Evolutionary conservation across 2,797 vertebrate species (phyloP).

Genomic region (Pteronotus mesoamericanus): DNA sequence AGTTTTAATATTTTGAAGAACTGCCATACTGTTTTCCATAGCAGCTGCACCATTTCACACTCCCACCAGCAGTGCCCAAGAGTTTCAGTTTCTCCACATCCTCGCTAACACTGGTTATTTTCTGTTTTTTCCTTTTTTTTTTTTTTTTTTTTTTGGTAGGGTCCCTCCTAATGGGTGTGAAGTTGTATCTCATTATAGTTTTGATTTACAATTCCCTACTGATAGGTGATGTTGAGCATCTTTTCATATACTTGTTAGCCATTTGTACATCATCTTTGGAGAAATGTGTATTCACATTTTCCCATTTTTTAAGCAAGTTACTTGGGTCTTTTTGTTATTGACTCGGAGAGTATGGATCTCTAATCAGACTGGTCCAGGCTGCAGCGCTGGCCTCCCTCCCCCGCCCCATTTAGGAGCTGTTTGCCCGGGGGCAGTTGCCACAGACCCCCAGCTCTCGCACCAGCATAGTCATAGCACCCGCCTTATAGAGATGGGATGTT

Average conservation of each 20-base stretch:
- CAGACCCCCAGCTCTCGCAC: fast-evolving
- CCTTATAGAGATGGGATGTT: fast-evolving
- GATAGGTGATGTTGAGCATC: not conserved
- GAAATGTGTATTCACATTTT: not conserved
- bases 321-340: not conserved
- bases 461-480: fast-evolving
- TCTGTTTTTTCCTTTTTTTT: too few species aligned
- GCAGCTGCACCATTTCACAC: fast-evolving
- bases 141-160: not conserved
- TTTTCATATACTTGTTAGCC: not conserved
- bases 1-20: not conserved
- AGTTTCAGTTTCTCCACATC: not conserved
- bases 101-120: not conserved
- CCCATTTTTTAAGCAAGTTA: not conserved
- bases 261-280: not conserved
- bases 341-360: not conserved
- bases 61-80: not conserved
- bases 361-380: not conserved
- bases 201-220: not conserved
- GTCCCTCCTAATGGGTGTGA: not conserved
- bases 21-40: not conserved
- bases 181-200: not conserved
- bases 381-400: not conserved
- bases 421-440: not conserved
- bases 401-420: not conserved